These are phyloP conservation scores for Leucophenga maculata DNA, from an alignment of 2,888 invertebrate genomes.

Conservation along the genomic window DNA sequence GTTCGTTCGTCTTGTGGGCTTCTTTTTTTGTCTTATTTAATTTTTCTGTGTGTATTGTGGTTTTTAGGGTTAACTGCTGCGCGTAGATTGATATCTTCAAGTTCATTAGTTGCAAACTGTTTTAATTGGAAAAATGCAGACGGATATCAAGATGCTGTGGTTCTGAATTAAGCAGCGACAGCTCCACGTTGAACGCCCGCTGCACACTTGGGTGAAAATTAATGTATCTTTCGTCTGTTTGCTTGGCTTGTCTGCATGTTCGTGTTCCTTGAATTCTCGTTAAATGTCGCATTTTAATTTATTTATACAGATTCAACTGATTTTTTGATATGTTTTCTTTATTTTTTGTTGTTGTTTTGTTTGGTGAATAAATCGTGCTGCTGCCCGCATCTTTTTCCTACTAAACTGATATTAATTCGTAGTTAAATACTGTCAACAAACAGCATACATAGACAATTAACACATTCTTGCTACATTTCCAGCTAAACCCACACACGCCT, in stretches of 20 bases:
- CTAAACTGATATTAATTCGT: conserved; percentile 41
- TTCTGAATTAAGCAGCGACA: not conserved
- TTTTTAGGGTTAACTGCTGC: conserved; percentile 62
- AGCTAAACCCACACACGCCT: conserved; percentile 43
- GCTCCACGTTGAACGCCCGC: conserved; percentile 20
- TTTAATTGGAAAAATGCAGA: conserved; percentile 62
- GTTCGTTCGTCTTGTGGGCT: conserved; percentile 32
- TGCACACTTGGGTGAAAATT: conserved; percentile 62
- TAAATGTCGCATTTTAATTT: conserved; percentile 44
- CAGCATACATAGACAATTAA: conserved; percentile 42
- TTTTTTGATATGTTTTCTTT: not conserved
- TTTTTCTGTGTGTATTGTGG: conserved; percentile 32
- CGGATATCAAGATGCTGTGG: conserved; percentile 33
- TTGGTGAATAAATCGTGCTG: not conserved
- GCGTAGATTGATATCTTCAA: conserved; percentile 65
- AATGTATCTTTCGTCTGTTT: conserved; percentile 53
- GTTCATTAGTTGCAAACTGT: conserved; percentile 62
- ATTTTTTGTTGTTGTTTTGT: too few relatives aligned
- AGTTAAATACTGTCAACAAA: conserved; percentile 26
- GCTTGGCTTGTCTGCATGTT: conserved; percentile 11
- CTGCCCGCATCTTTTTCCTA: conserved; percentile 50
- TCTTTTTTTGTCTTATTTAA: conserved; percentile 21
- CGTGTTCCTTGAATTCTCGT: conserved; percentile 46
- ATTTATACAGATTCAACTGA: not conserved
- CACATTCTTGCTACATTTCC: conserved; percentile 59